A percentile compares a stretch with the other conserved stretches of the same genome.
Conservation (phyloP, 2,113 vertebrate genomes). For the Sylvia atricapilla region DNA sequence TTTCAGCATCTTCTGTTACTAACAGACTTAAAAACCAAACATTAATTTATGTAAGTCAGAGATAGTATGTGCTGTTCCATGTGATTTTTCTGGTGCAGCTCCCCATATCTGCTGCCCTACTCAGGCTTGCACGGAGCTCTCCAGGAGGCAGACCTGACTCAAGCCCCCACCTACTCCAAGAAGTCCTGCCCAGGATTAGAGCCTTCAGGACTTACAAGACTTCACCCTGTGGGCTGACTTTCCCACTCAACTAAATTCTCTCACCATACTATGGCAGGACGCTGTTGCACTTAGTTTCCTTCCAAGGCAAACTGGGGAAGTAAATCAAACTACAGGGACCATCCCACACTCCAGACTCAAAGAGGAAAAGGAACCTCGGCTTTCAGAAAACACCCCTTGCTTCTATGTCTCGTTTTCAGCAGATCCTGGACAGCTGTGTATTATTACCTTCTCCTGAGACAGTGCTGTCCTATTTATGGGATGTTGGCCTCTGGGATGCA, state of each 20-base stretch:
- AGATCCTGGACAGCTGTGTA: not conserved
- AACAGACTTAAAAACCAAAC: not conserved
- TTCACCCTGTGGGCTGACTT: not conserved
- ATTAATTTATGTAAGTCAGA: accelerated
- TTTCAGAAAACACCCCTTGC: not conserved
- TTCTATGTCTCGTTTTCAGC: accelerated
- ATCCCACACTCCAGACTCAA: accelerated
- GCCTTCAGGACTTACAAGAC: not conserved
- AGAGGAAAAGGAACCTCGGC: not conserved
- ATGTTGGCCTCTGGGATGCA: not conserved
- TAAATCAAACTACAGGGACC: not conserved
- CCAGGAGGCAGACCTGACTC: not conserved
- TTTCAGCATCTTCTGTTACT: not conserved
- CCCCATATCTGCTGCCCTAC: accelerated
- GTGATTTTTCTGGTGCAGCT: not conserved
- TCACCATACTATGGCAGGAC: accelerated
- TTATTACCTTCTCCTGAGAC: not conserved
- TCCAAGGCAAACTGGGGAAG: not conserved
- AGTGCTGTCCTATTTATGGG: not conserved
- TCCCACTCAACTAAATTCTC: not conserved
- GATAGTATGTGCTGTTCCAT: accelerated
- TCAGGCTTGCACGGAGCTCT: not conserved
- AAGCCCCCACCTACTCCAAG: not conserved
- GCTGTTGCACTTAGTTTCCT: not conserved
- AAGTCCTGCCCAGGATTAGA: not conserved